Evolutionary conservation across 2,888 invertebrate genomes (phyloP), one percentile per base, ranked within the genome.

Genomic region (Eristalis arbustorum): DNA sequence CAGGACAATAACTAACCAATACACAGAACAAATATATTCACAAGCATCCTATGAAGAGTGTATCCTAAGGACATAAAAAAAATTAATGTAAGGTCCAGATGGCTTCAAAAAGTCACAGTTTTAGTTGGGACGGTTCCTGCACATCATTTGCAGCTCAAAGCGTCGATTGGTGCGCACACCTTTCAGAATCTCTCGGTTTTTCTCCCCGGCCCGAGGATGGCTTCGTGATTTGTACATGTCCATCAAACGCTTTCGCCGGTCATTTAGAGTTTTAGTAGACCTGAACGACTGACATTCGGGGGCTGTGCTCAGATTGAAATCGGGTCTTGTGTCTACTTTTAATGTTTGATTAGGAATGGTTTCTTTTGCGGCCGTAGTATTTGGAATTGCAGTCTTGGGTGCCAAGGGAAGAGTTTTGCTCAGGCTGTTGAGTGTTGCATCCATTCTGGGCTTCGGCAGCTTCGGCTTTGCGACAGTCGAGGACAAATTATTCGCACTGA

Each of bases 101-200:
- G 56, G 56, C 22, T 18, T 13, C 37, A 49, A 42, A 4, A 69
- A 61, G 18, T 4, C 14, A 49, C 1, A 31, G 3, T 0, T 31
- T 67, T 59, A 85, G 2, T 81, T 82, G n/a, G 69, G 81, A 37
- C 81, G 85, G 62, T 94, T 94, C 25, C 96, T 94, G 91, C 95
- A 93, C 89, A 94, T 93, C 96, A 96, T 96, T 89, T 96, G 95
- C 74, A 96, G 91, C 75, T 96, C 96, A 89, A 96, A 96, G 61
- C 96, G 93, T 56, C 96, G 93, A 91, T 96, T 96, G 0, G 95
- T 95, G 49, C 96, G 93, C 0, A 96, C 96, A 0, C 96, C 96
- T 85, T 95, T 95, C 0, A 96, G 89, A 1, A 91, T 73, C 25
- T 90, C 89, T 1, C 37, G 66, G 1, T 83, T 88, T n/a, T 84